Percentiles rank a stretch among this genome's conserved stretches.
Conservation (phyloP, 30 jellyfish, hydroid and myxozoan genomes). For the Phacellophora camtschatica region DNA sequence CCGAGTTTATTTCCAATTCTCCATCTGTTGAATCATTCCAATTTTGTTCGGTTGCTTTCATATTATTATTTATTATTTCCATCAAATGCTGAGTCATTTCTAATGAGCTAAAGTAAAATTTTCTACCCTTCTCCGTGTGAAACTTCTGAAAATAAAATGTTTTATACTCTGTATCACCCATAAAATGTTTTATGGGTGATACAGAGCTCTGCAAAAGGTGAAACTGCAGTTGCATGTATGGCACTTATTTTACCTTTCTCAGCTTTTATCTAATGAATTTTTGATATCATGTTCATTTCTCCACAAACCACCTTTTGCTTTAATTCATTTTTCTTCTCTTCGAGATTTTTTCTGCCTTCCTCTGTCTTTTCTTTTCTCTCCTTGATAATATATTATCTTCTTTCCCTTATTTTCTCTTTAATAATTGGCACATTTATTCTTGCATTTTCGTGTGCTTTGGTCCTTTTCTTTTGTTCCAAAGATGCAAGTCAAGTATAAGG, state of each 20-base stretch:
- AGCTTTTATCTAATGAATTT: neutral
- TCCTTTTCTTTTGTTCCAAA: neutral
- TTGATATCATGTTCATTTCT: neutral
- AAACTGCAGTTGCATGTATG: too few relatives aligned
- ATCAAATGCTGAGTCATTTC: slow-evolving; percentile 10
- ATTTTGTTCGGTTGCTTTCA: neutral
- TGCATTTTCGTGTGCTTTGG: neutral
- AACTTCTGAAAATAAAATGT: too few relatives aligned
- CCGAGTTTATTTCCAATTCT: neutral
- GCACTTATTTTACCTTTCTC: too few relatives aligned
- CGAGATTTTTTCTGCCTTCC: neutral
- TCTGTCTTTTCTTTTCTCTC: neutral
- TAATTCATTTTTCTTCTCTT: neutral
- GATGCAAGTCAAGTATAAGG: slow-evolving; percentile 24
- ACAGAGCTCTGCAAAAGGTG: too few relatives aligned
- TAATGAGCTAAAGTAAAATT: neutral
- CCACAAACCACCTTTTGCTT: neutral
- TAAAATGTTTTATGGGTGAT: too few relatives aligned
- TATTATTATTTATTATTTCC: neutral
- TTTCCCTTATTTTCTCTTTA: slow-evolving; percentile 5
- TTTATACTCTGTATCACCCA: too few relatives aligned
- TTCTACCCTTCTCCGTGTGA: too few relatives aligned
- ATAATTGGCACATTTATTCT: slow-evolving; percentile 1
- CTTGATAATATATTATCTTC: neutral
- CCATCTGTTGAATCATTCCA: neutral